Percentiles rank a stretch among this genome's conserved stretches.
These are phyloP conservation scores for Actenoides hombroni DNA, from an alignment of 2,113 vertebrate species.

Conservation along the genomic window DNA sequence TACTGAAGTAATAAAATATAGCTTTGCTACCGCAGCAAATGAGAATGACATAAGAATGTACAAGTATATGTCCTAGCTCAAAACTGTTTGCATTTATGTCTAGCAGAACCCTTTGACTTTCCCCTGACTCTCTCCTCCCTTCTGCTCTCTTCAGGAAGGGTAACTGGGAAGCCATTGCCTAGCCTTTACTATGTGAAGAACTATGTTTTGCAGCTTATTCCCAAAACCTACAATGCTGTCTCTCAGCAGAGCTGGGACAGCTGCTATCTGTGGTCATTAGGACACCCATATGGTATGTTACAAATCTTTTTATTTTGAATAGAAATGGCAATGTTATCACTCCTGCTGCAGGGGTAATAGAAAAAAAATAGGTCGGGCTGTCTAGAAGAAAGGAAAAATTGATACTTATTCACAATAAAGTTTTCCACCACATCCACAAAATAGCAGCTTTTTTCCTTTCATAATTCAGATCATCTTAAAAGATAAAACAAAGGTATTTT, in stretches of 20 bases:
- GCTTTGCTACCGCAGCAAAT: background rate
- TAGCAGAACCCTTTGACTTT: background rate
- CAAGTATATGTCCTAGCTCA: background rate
- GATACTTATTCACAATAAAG: background rate
- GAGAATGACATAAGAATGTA: background rate
- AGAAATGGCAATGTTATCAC: background rate
- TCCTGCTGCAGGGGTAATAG: background rate
- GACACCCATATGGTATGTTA: background rate
- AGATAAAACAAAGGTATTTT: background rate
- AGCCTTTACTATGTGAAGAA: background rate
- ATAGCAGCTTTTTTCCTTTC: background rate
- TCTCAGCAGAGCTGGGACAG: background rate
- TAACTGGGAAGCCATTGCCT: background rate
- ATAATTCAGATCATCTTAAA: background rate
- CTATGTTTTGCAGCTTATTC: background rate
- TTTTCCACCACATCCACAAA: background rate
- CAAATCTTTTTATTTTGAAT: background rate
- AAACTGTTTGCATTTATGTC: background rate
- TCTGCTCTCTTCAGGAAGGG: background rate
- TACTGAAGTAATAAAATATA: background rate
- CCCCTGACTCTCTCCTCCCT: background rate
- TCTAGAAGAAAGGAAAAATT: background rate
- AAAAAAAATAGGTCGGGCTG: background rate
- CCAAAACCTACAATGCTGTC: background rate
- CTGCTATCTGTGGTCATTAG: background rate